These are phyloP conservation scores for Lysandra coridon DNA, from an alignment of 2,888 invertebrate genomes.

Conservation along the genomic window DNA sequence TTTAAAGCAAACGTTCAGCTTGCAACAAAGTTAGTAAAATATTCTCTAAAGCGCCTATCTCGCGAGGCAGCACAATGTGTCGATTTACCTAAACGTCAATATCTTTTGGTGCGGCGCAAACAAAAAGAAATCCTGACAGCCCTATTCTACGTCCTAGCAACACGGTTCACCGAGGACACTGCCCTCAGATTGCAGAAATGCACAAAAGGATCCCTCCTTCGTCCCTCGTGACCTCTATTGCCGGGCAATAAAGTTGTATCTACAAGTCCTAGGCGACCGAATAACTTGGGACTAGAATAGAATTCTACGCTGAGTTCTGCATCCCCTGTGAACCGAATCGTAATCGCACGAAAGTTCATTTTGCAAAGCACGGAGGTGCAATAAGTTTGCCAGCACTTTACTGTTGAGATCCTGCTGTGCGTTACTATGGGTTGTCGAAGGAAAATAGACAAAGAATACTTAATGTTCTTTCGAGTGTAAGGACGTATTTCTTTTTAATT, in stretches of 20 bases:
- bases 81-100: constrained; percentile 33
- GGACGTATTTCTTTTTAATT: constrained; percentile 56
- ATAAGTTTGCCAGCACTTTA: constrained; percentile 57
- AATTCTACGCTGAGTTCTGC: constrained; percentile 41
- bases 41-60: background rate
- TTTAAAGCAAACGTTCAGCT: background rate
- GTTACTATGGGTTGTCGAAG: constrained; percentile 68
- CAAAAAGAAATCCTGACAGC: constrained; percentile 65
- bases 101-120: constrained; percentile 40
- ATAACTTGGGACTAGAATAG: constrained; percentile 40
- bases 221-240: constrained; percentile 41
- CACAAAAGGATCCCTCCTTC: constrained; percentile 43
- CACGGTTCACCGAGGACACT: constrained; percentile 69
- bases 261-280: constrained; percentile 34
- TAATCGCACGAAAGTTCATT: constrained; percentile 41
- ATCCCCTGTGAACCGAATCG: constrained; percentile 33
- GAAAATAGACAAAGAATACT: constrained; percentile 66
- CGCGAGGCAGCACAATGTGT: constrained; percentile 1
- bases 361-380: constrained; percentile 34
- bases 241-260: constrained; percentile 39
- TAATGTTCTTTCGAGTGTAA: constrained; percentile 69
- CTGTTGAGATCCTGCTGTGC: constrained; percentile 61
- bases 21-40: constrained; percentile 3
- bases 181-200: constrained; percentile 58
- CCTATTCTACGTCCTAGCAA: constrained; percentile 66